These are phyloP conservation scores for Ophion obscuratus DNA, from an alignment of 2,888 invertebrate genomes.

Conservation along the genomic window DNA sequence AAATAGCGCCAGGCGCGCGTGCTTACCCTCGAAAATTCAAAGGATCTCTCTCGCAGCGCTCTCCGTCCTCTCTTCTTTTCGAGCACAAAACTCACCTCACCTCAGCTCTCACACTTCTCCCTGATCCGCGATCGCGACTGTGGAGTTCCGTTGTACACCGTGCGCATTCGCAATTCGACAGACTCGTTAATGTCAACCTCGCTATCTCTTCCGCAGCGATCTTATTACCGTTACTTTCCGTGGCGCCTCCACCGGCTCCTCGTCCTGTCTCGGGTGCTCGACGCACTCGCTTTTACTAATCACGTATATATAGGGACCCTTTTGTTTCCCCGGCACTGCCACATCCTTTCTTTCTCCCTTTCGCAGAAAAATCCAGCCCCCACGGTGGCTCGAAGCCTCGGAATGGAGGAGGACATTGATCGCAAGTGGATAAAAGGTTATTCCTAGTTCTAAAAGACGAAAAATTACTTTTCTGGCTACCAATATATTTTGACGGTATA, in stretches of 20 bases:
- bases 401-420: too few relatives aligned
- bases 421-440: too few relatives aligned
- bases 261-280: neutral
- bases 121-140: slow-evolving; percentile 18
- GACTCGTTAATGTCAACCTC: slow-evolving; percentile 67
- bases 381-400: neutral
- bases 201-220: slow-evolving; percentile 48
- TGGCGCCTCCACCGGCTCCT: neutral
- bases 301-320: slow-evolving; percentile 42
- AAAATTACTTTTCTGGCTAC: too few relatives aligned
- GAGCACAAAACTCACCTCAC: slow-evolving; percentile 57
- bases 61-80: slow-evolving; percentile 22
- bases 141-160: slow-evolving; percentile 54
- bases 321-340: slow-evolving; percentile 49
- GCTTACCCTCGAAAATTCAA: slow-evolving; percentile 68
- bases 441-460: too few relatives aligned
- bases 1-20: slow-evolving; percentile 66
- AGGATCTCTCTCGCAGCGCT: slow-evolving; percentile 48
- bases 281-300: slow-evolving; percentile 57
- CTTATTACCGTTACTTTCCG: slow-evolving; percentile 59
- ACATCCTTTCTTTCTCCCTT: slow-evolving; percentile 14
- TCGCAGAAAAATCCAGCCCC: neutral
- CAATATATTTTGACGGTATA: too few relatives aligned
- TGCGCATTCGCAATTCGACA: slow-evolving; percentile 68
- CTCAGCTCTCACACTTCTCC: neutral